Percentiles rank a stretch among this genome's conserved stretches.
Conservation (phyloP, 2,888 invertebrate species). For the Sabellastarte sp. region DNA sequence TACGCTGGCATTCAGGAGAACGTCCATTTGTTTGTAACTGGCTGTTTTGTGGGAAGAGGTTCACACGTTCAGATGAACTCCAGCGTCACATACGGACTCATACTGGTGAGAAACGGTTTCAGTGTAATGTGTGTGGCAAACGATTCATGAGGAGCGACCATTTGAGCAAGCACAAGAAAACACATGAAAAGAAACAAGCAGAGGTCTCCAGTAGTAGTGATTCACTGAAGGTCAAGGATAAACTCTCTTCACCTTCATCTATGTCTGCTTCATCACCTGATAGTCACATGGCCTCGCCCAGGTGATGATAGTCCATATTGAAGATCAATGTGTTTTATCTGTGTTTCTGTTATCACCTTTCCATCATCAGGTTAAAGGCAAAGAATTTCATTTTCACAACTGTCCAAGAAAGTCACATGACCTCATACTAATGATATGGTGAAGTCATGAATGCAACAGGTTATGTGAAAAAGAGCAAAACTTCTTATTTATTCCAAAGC, state of each 20-base stretch:
- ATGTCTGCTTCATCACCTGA: not conserved
- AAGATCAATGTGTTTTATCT: too few species aligned
- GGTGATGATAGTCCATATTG: too few species aligned
- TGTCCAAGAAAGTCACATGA: too few species aligned
- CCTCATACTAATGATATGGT: too few species aligned
- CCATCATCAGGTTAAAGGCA: too few species aligned
- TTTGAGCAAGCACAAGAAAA: conserved; percentile 88
- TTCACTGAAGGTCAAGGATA: not conserved
- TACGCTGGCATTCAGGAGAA: conserved; percentile 98
- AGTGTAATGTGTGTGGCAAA: conserved; percentile 85
- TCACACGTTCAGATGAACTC: conserved; percentile 93
- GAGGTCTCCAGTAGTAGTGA: not conserved
- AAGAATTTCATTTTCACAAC: too few species aligned
- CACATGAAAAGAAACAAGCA: conserved; percentile 65
- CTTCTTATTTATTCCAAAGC: too few species aligned
- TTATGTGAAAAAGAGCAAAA: too few species aligned
- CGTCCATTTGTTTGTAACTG: conserved; percentile 96
- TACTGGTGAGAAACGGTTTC: conserved; percentile 86
- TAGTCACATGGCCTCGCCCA: too few species aligned
- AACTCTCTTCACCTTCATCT: not conserved
- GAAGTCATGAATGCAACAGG: too few species aligned
- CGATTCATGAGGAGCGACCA: conserved; percentile 92
- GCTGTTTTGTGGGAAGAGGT: conserved; percentile 95
- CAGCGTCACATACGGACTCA: conserved; percentile 94
- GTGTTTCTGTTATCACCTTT: too few species aligned